phyloP scores from a whole-genome alignment of 2,113 vertebrate species.

The Tauraco erythrolophus region DNA sequence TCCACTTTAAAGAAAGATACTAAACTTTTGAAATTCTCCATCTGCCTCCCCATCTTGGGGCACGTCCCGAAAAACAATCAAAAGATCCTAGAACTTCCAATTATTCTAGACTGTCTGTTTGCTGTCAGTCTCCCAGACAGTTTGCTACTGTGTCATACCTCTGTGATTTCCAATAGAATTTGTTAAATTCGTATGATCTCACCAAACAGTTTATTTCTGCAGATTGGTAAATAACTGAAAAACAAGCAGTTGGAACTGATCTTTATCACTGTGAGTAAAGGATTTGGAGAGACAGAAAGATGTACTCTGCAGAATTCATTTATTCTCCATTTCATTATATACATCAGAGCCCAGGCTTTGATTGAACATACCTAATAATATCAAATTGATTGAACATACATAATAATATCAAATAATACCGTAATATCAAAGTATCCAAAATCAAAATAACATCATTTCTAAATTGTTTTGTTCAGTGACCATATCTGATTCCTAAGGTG shows the following conservation, averaged over 20 bases:
- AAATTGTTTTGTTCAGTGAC: background rate
- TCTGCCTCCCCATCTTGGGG: background rate
- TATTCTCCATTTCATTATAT: background rate
- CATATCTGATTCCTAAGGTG: background rate
- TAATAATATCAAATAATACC: background rate
- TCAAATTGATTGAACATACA: background rate
- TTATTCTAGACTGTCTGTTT: background rate
- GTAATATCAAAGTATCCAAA: background rate
- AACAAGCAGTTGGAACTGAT: background rate
- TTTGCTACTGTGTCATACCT: background rate
- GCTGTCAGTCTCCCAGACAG: background rate
- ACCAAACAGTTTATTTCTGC: background rate
- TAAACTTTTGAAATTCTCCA: background rate
- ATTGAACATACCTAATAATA: background rate
- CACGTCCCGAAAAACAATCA: background rate
- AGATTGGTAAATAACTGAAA: background rate
- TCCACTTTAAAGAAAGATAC: background rate
- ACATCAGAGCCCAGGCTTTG: background rate
- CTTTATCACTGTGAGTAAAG: background rate
- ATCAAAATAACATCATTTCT: background rate
- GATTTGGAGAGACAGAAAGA: background rate
- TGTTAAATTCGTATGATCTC: background rate
- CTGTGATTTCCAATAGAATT: background rate
- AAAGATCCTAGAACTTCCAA: background rate
- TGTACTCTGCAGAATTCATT: background rate